Base-by-base conservation (phyloP, 2,888 invertebrate species). In the Cheilosia pagana region DNA sequence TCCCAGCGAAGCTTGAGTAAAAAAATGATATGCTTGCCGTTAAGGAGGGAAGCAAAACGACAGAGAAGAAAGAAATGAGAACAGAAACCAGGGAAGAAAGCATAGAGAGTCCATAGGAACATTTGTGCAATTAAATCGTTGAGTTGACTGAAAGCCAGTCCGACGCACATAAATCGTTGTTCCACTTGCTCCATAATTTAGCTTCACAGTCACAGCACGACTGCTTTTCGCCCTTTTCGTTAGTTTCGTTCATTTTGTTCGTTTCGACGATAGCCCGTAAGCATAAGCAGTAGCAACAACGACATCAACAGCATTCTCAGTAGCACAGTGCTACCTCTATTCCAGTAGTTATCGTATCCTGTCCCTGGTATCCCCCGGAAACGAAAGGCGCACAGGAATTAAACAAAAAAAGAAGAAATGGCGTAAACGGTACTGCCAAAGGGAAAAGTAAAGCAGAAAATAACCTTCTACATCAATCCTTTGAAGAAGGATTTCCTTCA, bases 341-440 rank as follows among this genome's bases (percentile, higher is more conserved):
- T 79, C 16, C 63, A 75, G 70, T 75, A 83, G 83, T 83, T 83
- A 79, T 83, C 74, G 75, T 41, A 79, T 83, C 79, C 83, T 83
- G 82, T 83, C 57, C 82, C 72, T 62, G 41, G 70, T 70, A 83
- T 70, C 74, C 83, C 75, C 79, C 79, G 79, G 83, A 79, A 83
- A 75, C 79, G 75, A 53, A 83, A 79, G 83, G 83, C 83, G 74
- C 78, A 79, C 79, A 83, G 83, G 79, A 83, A 79, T 83, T 79
- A 79, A 83, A 55, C 41, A 62, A 19, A 62, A 52, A 72, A 71
- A 43, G 39, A 82, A 70, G 59, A 48, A 75, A 62, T 41, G 31
- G 28, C 68, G 43, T 83, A 57, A 83, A 75, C 19, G 57, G 63
- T 19, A 39, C 50, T 50, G 55, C 35, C 43, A 65, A 50, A 50